Evolutionary conservation across 1,140 invertebrate genomes (phyloP).

Genomic region (Brachionus rubens): DNA sequence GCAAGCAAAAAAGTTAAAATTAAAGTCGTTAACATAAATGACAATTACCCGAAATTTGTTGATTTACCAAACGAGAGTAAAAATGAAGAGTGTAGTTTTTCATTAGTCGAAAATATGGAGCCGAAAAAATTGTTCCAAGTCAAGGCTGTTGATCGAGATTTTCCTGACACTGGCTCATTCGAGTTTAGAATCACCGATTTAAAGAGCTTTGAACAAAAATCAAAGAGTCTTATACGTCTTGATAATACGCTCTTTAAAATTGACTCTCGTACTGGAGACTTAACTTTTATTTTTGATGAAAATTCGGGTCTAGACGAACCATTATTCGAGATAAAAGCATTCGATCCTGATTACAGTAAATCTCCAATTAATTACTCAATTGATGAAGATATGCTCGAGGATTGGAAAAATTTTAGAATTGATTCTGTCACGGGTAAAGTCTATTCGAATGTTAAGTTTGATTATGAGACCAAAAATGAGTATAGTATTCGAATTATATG

Average conservation of each 20-base stretch:
- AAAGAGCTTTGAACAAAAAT: neutral
- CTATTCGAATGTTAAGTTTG: slow-evolving; percentile 17
- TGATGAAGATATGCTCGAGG: slow-evolving; percentile 8
- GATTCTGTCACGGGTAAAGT: slow-evolving; percentile 1
- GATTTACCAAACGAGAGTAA: neutral
- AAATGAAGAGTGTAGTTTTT: neutral
- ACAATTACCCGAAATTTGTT: slow-evolving; percentile 9
- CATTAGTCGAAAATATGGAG: neutral
- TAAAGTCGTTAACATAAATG: slow-evolving; percentile 21
- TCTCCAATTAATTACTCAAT: neutral
- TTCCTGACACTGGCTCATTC: neutral
- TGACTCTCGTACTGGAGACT: neutral
- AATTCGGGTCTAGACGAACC: neutral
- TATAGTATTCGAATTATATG: slow-evolving; percentile 29
- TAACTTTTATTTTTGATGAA: neutral
- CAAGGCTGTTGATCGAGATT: neutral
- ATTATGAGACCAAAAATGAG: slow-evolving; percentile 25
- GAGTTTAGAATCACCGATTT: neutral
- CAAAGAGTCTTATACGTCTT: neutral
- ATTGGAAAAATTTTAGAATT: slow-evolving; percentile 28
- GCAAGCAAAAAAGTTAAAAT: neutral
- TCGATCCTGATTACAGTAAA: slow-evolving; percentile 35
- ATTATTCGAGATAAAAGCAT: slow-evolving; percentile 26
- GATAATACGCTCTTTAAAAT: neutral
- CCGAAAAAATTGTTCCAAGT: neutral